These are phyloP conservation scores for Cyclopterus lumpus DNA, from an alignment of 2,797 vertebrate species.

Conservation along the genomic window DNA sequence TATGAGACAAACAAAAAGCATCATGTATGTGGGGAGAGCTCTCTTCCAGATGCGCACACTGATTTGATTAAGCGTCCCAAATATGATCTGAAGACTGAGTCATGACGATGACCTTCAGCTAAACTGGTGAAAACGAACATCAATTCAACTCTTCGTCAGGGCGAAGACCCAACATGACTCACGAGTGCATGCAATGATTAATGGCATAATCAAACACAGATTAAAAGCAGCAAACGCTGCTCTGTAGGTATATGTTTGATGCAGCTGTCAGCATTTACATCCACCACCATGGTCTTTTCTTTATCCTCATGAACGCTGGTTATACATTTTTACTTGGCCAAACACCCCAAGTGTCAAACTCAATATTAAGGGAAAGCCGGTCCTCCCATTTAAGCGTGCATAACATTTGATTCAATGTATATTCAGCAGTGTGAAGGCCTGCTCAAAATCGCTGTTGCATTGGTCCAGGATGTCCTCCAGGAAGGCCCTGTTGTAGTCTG, in stretches of 20 bases:
- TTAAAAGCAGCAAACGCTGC: not conserved
- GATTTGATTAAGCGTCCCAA: constrained; percentile 62
- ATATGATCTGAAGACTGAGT: constrained; percentile 68
- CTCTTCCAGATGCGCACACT: constrained; percentile 53
- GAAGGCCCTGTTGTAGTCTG: constrained; percentile 54
- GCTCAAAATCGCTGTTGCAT: constrained; percentile 68
- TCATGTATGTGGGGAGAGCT: constrained; percentile 27
- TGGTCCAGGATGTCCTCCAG: constrained; percentile 77
- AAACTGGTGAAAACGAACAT: constrained; percentile 57
- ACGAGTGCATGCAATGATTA: constrained; percentile 47
- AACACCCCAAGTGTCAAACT: not conserved
- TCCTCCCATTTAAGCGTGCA: not conserved
- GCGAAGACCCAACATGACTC: constrained; percentile 60
- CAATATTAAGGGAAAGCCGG: not conserved
- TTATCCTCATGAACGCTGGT: not conserved
- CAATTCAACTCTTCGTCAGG: constrained; percentile 41
- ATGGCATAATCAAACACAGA: constrained; percentile 49
- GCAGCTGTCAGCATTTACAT: not conserved
- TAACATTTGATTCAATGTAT: not conserved
- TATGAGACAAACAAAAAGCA: constrained; percentile 57
- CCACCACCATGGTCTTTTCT: constrained; percentile 1
- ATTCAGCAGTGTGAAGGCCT: constrained; percentile 68
- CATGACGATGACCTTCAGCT: constrained; percentile 55
- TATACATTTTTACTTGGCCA: not conserved
- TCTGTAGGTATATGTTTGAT: constrained; percentile 19